Base-by-base conservation (phyloP, 2,113 vertebrate genomes). In the Noctilio leporinus region DNA sequence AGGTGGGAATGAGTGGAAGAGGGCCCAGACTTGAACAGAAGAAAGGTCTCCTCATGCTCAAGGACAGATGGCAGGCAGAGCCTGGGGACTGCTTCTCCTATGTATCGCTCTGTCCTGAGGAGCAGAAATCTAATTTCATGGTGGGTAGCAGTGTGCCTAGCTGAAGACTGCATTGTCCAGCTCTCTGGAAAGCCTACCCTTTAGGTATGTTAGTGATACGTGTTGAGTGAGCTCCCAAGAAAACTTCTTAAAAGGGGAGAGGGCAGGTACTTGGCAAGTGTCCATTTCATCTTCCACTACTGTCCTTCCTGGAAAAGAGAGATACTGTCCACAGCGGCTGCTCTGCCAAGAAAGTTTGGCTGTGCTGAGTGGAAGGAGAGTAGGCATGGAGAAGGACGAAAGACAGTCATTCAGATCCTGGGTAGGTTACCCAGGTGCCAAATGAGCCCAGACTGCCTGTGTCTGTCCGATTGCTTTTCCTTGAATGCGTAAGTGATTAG, bases 151-250 rank as follows among this genome's bases (percentile, higher is more conserved):
- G 1, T 57, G 8, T 80, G 86, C 49, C 33, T 40, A 75, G 40
- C 28, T 55, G 14, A 49, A 81, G 57, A 70, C 28, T 16, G 8
- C 17, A 43, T 47, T 85, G 78, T 83, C 47, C 15, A 49, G 19
- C 45, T 83, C n/a, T 78, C 73, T 45, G 65, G 43, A 55, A 51
- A 59, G 59, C 57, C 38, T 40, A 5, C 1, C 20, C 16, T 80
- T 75, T 76, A 16, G 55, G 55, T 47, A 19, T 4, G 51, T 28
- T 73, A 35, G 53, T 86, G 47, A 67, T 12, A 19, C 64, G 43
- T 83, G 47, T 47, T 43, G 33, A 69, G 49, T 69, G 69, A 49
- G 78, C 28, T 78, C 84, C 85, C 40, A 83, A 57, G 91, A 94
- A 89, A 76, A 17, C 15, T 51, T 38, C 40, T 82, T 72, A 22